Conservation (phyloP, 2,888 invertebrate genomes). For the Pammene fasciana region DNA sequence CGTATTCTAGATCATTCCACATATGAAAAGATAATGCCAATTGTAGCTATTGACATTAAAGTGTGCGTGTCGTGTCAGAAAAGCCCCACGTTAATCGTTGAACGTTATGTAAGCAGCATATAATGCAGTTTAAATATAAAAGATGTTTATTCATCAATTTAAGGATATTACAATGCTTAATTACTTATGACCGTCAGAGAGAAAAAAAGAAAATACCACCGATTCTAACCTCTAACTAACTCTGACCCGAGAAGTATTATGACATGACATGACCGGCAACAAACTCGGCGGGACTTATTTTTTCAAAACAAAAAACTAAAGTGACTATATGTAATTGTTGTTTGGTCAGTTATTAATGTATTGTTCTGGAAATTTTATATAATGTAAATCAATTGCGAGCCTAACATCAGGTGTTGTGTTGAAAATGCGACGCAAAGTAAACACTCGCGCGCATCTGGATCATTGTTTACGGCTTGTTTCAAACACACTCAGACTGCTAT, state of each 20-base stretch:
- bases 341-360: neutral
- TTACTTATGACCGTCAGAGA: no score
- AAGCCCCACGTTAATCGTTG: neutral
- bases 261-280: no score
- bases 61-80: neutral
- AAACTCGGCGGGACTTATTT: no score
- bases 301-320: no score
- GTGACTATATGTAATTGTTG: no score
- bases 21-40: conserved; percentile 13
- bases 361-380: conserved; percentile 17
- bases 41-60: conserved; percentile 11
- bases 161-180: no score
- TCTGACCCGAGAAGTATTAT: no score
- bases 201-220: no score
- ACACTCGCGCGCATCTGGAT: conserved; percentile 66
- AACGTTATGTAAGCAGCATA: neutral
- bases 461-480: conserved; percentile 65
- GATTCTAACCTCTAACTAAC: no score
- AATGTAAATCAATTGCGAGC: conserved; percentile 27
- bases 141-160: no score
- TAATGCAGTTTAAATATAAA: no score
- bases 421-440: conserved; percentile 59
- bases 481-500: conserved; percentile 59
- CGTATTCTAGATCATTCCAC: conserved; percentile 47
- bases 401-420: conserved; percentile 35